A percentile compares a stretch with the other conserved stretches of the same genome.
These are phyloP conservation scores for Phacellophora camtschatica DNA, from an alignment of 30 jellyfish, hydroid and myxozoan species.

Conservation along the genomic window DNA sequence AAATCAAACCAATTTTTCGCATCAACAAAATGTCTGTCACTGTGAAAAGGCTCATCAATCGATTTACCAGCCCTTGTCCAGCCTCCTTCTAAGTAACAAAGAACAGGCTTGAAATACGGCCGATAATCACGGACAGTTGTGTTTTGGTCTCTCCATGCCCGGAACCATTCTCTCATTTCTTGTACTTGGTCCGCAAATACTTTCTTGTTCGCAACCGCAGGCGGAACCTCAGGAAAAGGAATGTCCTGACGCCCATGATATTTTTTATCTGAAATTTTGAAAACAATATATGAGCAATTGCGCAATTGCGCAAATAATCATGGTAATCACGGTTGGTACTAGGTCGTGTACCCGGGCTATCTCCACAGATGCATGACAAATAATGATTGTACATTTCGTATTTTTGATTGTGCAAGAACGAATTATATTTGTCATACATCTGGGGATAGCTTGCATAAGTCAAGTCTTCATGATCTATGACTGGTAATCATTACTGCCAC, in stretches of 20 bases:
- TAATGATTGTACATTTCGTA: too few species aligned
- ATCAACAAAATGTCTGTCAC: constrained; percentile 90
- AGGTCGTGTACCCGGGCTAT: too few species aligned
- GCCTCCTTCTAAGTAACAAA: constrained; percentile 95
- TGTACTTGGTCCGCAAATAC: constrained; percentile 41
- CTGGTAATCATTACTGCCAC: too few species aligned
- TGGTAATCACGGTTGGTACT: too few species aligned
- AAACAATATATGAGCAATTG: background rate
- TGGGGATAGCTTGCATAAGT: too few species aligned
- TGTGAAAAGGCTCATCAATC: constrained; percentile 84
- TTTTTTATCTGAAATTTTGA: background rate
- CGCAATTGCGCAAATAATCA: too few species aligned
- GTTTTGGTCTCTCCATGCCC: constrained; percentile 88
- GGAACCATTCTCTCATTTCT: constrained; percentile 94
- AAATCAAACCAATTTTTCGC: constrained; percentile 87
- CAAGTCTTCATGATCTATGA: too few species aligned
- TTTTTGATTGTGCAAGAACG: too few species aligned
- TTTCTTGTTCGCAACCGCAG: constrained; percentile 22
- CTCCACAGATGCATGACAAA: too few species aligned
- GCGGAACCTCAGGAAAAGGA: constrained; percentile 92
- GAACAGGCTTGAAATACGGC: constrained; percentile 73
- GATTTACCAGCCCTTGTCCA: constrained; percentile 80
- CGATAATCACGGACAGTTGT: constrained; percentile 78
- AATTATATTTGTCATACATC: too few species aligned
- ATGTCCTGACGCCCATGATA: constrained; percentile 58